Conservation (phyloP, 2,797 vertebrate genomes). For the Arrhamphus sclerolepis region DNA sequence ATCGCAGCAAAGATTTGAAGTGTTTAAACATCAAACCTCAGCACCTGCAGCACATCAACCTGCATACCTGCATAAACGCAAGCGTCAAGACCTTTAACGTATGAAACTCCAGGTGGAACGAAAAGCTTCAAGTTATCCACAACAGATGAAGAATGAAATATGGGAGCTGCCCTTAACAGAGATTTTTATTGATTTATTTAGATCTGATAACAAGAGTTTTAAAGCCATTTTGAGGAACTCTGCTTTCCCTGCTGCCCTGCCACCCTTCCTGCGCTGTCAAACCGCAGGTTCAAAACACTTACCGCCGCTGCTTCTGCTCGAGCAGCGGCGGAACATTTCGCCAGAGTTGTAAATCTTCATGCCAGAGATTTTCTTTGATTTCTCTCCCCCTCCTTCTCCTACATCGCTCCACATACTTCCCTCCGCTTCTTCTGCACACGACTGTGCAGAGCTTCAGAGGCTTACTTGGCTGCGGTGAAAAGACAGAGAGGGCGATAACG, state of each 20-base stretch:
- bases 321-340: conserved; percentile 65
- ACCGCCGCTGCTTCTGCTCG: conserved; percentile 64
- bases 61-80: conserved; percentile 64
- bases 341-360: conserved; percentile 77
- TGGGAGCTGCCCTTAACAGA: conserved; percentile 46
- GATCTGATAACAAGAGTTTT: conserved; percentile 79
- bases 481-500: conserved; percentile 41
- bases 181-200: conserved; percentile 76
- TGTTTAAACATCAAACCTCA: conserved; percentile 51
- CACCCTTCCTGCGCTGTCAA: conserved; percentile 53
- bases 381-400: conserved; percentile 19
- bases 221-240: conserved; percentile 64
- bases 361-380: conserved; percentile 78
- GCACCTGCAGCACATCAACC: conserved; percentile 64
- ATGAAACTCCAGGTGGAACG: conserved; percentile 42
- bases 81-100: conserved; percentile 60
- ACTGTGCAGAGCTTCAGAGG: conserved; percentile 52
- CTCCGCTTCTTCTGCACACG: conserved; percentile 28
- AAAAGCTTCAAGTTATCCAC: conserved; percentile 38
- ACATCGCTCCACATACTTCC: conserved; percentile 24
- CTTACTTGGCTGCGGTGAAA: conserved; percentile 46
- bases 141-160: conserved; percentile 68
- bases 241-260: conserved; percentile 21
- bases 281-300: conserved; percentile 54
- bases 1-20: conserved; percentile 41